These are phyloP conservation scores for Boulengeromyrus knoepffleri DNA, from an alignment of 2,113 vertebrate genomes.

Conservation along the genomic window DNA sequence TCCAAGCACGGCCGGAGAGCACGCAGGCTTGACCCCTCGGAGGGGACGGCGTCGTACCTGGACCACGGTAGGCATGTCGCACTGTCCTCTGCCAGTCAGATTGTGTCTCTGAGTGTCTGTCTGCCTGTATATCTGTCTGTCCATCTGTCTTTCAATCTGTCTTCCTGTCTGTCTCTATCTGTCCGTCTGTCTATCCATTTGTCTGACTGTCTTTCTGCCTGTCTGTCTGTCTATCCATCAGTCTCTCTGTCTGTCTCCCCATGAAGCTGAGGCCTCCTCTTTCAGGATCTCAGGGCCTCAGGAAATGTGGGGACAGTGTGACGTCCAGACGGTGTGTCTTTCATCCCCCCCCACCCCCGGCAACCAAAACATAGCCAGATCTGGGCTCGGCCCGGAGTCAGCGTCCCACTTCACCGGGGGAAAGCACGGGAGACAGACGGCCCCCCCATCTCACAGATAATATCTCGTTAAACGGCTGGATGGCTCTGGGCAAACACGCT, in stretches of 20 bases:
- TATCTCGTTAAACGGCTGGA: constrained; percentile 26
- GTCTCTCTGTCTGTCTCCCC: not conserved
- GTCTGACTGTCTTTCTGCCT: constrained; percentile 36
- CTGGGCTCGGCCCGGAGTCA: not conserved
- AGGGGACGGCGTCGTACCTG: constrained; percentile 84
- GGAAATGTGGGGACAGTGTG: not conserved
- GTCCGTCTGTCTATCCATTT: not conserved
- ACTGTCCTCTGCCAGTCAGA: constrained; percentile 40
- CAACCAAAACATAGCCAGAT: not conserved
- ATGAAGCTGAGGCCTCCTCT: not conserved
- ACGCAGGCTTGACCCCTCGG: constrained; percentile 83
- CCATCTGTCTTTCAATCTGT: not conserved
- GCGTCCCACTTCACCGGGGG: not conserved
- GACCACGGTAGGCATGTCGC: constrained; percentile 74
- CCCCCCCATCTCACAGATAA: constrained; percentile 9
- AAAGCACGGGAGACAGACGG: not conserved
- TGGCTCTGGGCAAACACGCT: constrained; percentile 39
- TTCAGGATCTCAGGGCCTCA: not conserved
- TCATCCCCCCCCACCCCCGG: not conserved
- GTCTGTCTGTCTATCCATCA: constrained; percentile 24
- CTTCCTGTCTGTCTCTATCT: not conserved
- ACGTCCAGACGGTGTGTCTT: not conserved
- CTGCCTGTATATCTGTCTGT: not conserved
- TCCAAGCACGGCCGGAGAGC: constrained; percentile 84
- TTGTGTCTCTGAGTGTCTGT: constrained; percentile 42